phyloP scores from a whole-genome alignment of 1,140 invertebrate species.

The Drosophila ficusphila region DNA sequence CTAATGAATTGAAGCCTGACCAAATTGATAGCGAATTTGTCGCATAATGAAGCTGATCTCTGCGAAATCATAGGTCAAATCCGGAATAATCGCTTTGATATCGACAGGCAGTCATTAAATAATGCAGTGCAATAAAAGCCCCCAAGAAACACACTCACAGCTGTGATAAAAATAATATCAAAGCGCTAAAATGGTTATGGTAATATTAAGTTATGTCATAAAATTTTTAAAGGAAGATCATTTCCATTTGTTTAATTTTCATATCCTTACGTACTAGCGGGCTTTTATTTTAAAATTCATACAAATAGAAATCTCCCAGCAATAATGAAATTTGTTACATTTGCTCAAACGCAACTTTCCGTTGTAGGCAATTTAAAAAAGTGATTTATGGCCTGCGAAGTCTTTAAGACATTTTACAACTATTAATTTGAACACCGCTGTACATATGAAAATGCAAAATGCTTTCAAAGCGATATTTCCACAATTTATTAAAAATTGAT shows the following conservation, averaged over 20 bases:
- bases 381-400: neutral
- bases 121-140: conserved; percentile 66
- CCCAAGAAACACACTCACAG: conserved; percentile 26
- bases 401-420: neutral
- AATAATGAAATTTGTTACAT: neutral
- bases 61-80: conserved; percentile 16
- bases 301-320: neutral
- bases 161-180: neutral
- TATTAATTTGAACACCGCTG: conserved; percentile 11
- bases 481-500: conserved; percentile 82
- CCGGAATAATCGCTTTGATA: conserved; percentile 44
- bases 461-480: conserved; percentile 55
- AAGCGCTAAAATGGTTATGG: neutral
- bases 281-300: neutral
- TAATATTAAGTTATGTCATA: too few species aligned
- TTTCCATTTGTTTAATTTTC: too few species aligned
- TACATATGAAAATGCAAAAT: conserved; percentile 67
- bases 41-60: conserved; percentile 25
- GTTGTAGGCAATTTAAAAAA: neutral
- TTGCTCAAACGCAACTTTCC: neutral
- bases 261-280: too few species aligned
- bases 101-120: conserved; percentile 69
- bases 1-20: conserved; percentile 61
- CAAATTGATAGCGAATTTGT: conserved; percentile 25
- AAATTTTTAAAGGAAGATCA: too few species aligned